Evolutionary conservation across 1,140 invertebrate genomes (phyloP), one percentile per base, ranked within the genome.

Genomic region (Myzus persicae): DNA sequence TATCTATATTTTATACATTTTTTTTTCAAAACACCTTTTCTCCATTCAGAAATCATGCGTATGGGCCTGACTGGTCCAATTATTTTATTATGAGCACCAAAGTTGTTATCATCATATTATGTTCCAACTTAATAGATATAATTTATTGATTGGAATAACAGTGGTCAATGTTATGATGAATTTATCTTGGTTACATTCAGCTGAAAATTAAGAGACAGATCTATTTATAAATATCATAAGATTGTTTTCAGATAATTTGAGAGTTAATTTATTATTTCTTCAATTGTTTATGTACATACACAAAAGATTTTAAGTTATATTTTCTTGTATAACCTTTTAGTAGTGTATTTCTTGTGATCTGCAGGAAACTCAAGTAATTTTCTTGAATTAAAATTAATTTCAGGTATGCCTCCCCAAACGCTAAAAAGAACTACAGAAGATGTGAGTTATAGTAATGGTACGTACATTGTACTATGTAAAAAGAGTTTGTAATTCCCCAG

Each of bases 341-440:
- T 38, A 81, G 36, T 18, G 14, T 82, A 82, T 90, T 59, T 59
- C 38, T 20, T 67, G 11, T 67, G 6, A 90, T 20, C 36, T 67
- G 4, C 11, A 42, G 26, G 67, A 36, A 20, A 90, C 26, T 93
- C 46, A 42, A 85, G 36, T 93, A 82, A 48, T 93, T 54, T 93
- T 46, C 76, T 84, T 92, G 81, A 92, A 51, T 90, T 90, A 42
- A 54, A 92, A 93, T 54, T 85, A 36, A 92, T 93, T 93, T 93
- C 76, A 93, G 91, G 31, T 93, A 93, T 93, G 91, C 36, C 36
- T 93, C 44, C 81, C 91, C 91, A 93, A 93, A 85, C 91, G 38
- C 54, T 93, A 85, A 93, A 93, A 85, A 82, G 91, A 40, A 46
- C 84, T 42, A 48, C 91, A 22, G 91, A 85, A 40, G 91, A 85